Evolutionary conservation across 2,888 invertebrate species (phyloP), one percentile per base, ranked within the genome.

Genomic region (Iphiclides podalirius): DNA sequence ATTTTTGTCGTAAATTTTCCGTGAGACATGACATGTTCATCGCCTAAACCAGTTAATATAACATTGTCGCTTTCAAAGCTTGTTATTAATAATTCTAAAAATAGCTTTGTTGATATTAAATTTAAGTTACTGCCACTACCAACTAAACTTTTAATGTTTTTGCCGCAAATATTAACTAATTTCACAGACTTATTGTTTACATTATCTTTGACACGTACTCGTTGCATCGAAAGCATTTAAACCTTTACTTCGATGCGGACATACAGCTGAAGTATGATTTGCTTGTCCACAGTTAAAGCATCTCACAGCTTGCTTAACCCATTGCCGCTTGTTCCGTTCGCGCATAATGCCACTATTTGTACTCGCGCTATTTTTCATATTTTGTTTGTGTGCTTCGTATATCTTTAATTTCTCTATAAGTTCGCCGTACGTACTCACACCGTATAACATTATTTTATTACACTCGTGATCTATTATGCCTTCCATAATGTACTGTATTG

Each of bases 401-500:
- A 33, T 11, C 11, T 33, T 33, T 2, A 33, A 11, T 17, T 47
- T 39, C 12, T 41, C 47, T 9, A 23, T 17, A 1, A 58, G 23
- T 1, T 46, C 56, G 0, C 31, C 0, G 16, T 61, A 61, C 0
- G 57, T 47, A 0, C 47, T 57, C 0, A 49, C 55, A 4, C 58
- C 60, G 11, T 33, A 58, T 1, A 61, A 15, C 42, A 64, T 46
- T 0, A 47, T 9, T 38, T 63, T 63, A 14, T 60, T 59, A 0
- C 11, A n/a, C 11, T 33, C 11, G 11, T 11, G n/a, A 33, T 33
- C 33, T 1, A 11, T 11, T 1, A 62, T 60, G 1, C 59, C 64
- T 6, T 62, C 59, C 1, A 61, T 49, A 3, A 61, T 58, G 41
- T 64, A 61, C 33, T 61, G 49, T 9, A 64, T 56, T 0, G 61